phyloP scores from a whole-genome alignment of 2,797 vertebrate species.

The Hypotaenidia philippensis region DNA sequence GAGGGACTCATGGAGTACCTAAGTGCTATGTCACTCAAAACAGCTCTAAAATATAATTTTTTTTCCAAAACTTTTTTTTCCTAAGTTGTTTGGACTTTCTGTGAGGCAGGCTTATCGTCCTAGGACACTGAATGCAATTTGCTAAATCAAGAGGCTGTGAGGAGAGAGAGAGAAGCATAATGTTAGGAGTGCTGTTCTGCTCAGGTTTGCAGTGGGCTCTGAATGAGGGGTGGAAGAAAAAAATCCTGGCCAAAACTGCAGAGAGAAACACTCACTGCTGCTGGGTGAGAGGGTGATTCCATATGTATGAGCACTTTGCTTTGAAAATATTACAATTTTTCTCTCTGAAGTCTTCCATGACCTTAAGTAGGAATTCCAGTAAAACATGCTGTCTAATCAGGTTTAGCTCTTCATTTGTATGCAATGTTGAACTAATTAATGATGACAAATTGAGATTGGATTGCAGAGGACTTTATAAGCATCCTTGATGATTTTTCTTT shows the following conservation, averaged over 20 bases:
- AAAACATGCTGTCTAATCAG: conserved; percentile 64
- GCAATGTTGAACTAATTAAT: conserved; percentile 64
- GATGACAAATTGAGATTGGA: conserved; percentile 74
- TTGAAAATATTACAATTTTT: conserved; percentile 40
- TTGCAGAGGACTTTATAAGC: conserved; percentile 63
- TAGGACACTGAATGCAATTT: background rate
- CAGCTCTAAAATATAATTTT: background rate
- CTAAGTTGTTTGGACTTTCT: background rate
- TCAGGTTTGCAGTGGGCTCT: background rate
- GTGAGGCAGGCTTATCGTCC: background rate
- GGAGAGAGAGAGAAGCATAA: background rate
- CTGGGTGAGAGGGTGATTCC: conserved; percentile 7
- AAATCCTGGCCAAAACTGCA: background rate
- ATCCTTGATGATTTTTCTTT: conserved; percentile 49
- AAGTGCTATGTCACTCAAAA: background rate
- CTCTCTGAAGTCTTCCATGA: conserved; percentile 52
- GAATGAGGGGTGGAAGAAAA: fast-evolving
- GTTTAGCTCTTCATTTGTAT: conserved; percentile 56
- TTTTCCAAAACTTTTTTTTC: background rate
- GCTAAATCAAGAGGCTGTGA: background rate
- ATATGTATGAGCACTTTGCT: conserved; percentile 20
- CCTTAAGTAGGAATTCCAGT: conserved; percentile 65
- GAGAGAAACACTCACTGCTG: background rate
- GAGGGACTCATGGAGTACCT: background rate
- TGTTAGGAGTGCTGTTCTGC: background rate